phyloP scores from a whole-genome alignment of 2,888 invertebrate species.

The Eupithecia vulgata region DNA sequence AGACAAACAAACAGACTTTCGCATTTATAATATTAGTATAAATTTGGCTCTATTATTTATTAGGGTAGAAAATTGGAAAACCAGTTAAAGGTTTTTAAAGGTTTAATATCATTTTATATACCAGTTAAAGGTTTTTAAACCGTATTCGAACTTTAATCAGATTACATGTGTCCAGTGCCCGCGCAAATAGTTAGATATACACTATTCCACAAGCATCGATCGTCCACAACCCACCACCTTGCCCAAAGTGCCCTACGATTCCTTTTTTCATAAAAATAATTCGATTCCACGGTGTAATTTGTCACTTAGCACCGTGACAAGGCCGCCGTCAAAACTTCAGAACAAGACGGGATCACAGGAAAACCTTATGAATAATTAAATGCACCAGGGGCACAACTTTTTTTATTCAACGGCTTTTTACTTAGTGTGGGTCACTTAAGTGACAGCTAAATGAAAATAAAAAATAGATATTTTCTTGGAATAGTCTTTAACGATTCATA shows the following conservation, averaged over 20 bases:
- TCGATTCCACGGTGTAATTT: conserved; percentile 71
- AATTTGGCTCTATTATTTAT: no score
- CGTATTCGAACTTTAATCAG: not conserved
- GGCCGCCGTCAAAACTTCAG: conserved; percentile 61
- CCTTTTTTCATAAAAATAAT: conserved; percentile 43
- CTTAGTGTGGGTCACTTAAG: conserved; percentile 62
- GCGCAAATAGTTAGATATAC: not conserved
- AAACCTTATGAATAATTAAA: conserved; percentile 82
- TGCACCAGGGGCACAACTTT: conserved; percentile 64
- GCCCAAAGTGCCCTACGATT: conserved; percentile 35
- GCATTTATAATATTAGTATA: no score
- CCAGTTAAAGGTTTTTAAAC: not conserved
- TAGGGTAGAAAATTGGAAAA: not conserved
- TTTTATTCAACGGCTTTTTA: conserved; percentile 59
- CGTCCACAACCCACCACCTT: conserved; percentile 10
- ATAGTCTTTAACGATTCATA: conserved; percentile 23
- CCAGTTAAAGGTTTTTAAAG: not conserved
- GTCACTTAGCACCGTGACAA: conserved; percentile 76
- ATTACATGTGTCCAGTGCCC: not conserved
- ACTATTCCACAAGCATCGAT: conserved; percentile 16
- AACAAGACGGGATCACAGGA: conserved; percentile 65
- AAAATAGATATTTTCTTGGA: conserved; percentile 58
- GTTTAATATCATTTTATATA: no score
- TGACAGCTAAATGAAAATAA: conserved; percentile 58
- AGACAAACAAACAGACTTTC: no score